Evolutionary conservation across 1,140 invertebrate species (phyloP), one percentile per base, ranked within the genome.

Genomic region (Sesamia nonagrioides): DNA sequence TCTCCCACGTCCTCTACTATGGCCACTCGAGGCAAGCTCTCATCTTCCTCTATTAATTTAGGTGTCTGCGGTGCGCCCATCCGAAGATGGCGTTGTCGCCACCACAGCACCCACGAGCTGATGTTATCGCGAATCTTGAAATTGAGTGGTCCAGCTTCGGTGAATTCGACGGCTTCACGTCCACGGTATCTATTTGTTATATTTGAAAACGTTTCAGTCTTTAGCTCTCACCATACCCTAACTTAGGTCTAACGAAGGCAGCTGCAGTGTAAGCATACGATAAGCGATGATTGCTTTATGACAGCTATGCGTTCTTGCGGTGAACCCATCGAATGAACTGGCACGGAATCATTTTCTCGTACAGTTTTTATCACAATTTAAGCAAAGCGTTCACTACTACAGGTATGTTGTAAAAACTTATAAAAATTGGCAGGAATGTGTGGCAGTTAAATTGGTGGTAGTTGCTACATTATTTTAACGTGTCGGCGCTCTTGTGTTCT

Each of bases 51-150:
- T 66, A 94, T 89, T 73, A 82, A 85, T 87, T 90, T 93, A 74
- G 89, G 92, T 89, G 89, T 94, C 90, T 93, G 92, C 91, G 92
- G 92, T 87, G 92, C 92, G 91, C 91, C 92, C 91, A 93, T 93
- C 92, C 92, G 89, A 91, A 94, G 90, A 92, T 92, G 91, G 84
- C 90, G 88, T 85, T 91, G 90, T 89, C 92, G 91, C 91, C 91
- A 93, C 92, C 92, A 93, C 92, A 94, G 87, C 80, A 94, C 92
- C 92, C 92, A 94, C 88, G 90, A 92, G 77, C 90, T 92, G 84
- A 94, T 89, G 81, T 93, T 93, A 77, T 94, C 92, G 84, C 92
- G 92, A 94, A 94, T 94, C 85, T 94, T 94, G 92, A 72, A 71
- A 78, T 85, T 79, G 69, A 82, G 56, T 69, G 58, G 80, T 81